Evolutionary conservation across 2,113 vertebrate species (phyloP), one percentile per base, ranked within the genome.

Genomic region (Forbesichthys papilliferus): DNA sequence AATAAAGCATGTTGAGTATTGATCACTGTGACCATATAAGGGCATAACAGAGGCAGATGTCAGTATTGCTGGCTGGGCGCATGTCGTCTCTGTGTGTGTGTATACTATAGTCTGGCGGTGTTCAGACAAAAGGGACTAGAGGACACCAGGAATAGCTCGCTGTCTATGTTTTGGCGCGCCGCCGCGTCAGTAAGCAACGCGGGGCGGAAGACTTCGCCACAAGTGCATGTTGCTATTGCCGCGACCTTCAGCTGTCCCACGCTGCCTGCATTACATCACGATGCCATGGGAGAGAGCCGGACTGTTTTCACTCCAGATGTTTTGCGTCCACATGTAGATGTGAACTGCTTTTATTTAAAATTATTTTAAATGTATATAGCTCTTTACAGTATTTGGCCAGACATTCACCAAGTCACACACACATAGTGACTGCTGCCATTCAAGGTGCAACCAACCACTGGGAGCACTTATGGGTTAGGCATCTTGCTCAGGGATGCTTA

Each of bases 21-120:
- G 86, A 88, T 89, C 72, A 73, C 67, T 84, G 11, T 85, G 82
- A 85, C 92, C 89, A 85, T 91, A 92, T 86, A 91, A 90, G 91
- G 91, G 59, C 67, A 79, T 16, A 76, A n/a, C 63, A 57, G 73
- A 69, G 77, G 48, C 52, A 48, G 71, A 87, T 77, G 78, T 72
- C 73, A 80, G 83, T 80, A 88, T 84, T 82, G 67, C 64, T 62
- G n/a, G 67, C 64, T 62, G n/a, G 4, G 34, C 36, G 56, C 59
- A 14, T 13, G 46, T 47, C 18, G 16, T 47, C 47, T 36, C 14
- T 61, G 68, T 52, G 61, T n/a, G 55, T 20, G 63, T 33, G 64
- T 68, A 49, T 54, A 33, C 48, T 59, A 16, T 61, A 71, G 58
- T 63, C 55, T 0, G 27, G 14, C 13, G 3, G 14, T 46, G 64